Conservation (phyloP, 2,888 invertebrate genomes). For the Dolichomitus sp. region DNA sequence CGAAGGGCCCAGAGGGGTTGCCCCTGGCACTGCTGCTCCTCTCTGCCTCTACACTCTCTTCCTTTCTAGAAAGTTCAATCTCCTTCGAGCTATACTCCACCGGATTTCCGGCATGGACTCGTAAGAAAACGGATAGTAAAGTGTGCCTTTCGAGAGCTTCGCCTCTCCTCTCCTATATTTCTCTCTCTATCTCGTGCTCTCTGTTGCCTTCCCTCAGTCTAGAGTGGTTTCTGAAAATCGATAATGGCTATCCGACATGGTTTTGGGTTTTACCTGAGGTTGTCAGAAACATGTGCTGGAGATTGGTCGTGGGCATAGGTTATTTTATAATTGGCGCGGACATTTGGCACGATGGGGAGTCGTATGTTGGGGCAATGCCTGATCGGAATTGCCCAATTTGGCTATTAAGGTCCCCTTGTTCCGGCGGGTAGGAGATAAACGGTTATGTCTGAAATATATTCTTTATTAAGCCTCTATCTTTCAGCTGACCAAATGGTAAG, state of each 20-base stretch:
- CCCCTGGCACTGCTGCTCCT: slow-evolving; percentile 49
- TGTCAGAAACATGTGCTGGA: slow-evolving; percentile 7
- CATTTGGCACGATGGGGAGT: slow-evolving; percentile 6
- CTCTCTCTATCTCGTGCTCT: no score
- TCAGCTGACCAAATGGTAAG: no score
- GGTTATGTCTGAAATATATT: background rate
- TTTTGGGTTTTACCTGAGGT: background rate
- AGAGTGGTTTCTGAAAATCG: slow-evolving; percentile 23
- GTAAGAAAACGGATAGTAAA: slow-evolving; percentile 61
- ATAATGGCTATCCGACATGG: slow-evolving; percentile 31
- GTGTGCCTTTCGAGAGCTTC: slow-evolving; percentile 50
- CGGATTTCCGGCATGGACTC: slow-evolving; percentile 68
- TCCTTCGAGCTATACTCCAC: slow-evolving; percentile 58
- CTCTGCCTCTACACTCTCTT: slow-evolving; percentile 9
- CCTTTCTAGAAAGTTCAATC: slow-evolving; percentile 61
- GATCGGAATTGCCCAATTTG: slow-evolving; percentile 11
- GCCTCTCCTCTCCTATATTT: background rate
- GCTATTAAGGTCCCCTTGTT: slow-evolving; percentile 1
- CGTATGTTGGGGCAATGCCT: background rate
- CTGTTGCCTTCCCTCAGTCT: background rate
- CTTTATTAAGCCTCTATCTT: no score
- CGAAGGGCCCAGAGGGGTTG: slow-evolving; percentile 70
- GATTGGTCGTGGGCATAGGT: slow-evolving; percentile 2
- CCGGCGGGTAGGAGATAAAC: background rate
- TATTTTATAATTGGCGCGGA: background rate